phyloP scores from a whole-genome alignment of 2,888 invertebrate species.

The Rhimphoctona megacephalus region DNA sequence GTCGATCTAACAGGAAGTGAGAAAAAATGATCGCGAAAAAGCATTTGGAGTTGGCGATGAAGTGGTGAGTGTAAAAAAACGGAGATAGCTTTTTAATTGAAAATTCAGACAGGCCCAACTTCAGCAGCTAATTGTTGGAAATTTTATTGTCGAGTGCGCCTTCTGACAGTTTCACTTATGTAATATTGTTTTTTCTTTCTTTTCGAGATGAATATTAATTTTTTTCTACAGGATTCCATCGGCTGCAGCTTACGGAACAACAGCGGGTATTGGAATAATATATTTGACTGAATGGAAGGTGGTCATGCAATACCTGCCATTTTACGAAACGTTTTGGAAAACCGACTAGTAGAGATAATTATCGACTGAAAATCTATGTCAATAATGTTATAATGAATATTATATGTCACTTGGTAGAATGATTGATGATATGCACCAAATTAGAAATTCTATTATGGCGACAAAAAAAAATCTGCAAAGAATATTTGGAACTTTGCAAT shows the following conservation, averaged over 20 bases:
- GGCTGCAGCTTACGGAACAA: constrained; percentile 88
- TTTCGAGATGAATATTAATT: neutral
- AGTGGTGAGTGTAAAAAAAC: constrained; percentile 57
- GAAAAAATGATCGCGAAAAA: constrained; percentile 45
- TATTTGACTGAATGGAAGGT: constrained; percentile 94
- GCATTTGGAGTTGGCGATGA: constrained; percentile 62
- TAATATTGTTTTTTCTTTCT: neutral
- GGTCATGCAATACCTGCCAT: constrained; percentile 90
- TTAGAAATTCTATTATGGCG: neutral
- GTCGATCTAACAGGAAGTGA: neutral
- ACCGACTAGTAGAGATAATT: constrained; percentile 54
- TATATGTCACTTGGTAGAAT: constrained; percentile 33
- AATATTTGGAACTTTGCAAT: neutral
- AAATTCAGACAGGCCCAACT: neutral
- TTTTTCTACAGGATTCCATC: constrained; percentile 86
- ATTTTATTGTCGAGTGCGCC: neutral
- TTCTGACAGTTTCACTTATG: neutral
- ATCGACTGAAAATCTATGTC: neutral
- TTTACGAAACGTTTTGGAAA: constrained; percentile 91
- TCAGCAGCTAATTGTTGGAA: neutral
- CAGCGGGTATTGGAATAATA: constrained; percentile 87
- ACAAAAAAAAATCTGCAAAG: neutral
- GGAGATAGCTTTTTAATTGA: neutral
- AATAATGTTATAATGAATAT: constrained; percentile 32
- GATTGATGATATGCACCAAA: neutral